These are phyloP conservation scores for Tholera decimalis DNA, from an alignment of 2,888 invertebrate genomes.

Conservation along the genomic window DNA sequence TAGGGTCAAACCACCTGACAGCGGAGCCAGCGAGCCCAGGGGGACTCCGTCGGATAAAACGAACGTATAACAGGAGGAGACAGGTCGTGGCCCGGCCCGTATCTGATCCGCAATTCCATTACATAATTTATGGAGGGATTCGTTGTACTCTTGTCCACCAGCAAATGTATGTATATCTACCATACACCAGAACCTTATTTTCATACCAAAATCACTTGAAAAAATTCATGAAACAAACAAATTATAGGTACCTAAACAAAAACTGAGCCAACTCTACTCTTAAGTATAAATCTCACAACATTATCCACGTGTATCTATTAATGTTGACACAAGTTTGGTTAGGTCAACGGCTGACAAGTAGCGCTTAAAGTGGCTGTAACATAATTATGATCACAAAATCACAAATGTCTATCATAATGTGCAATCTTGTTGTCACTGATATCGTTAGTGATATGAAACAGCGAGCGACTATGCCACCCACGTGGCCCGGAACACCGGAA, in stretches of 20 bases:
- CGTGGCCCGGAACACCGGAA: slow-evolving; percentile 75
- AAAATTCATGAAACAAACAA: slow-evolving; percentile 48
- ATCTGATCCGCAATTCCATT: slow-evolving; percentile 74
- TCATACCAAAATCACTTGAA: slow-evolving; percentile 59
- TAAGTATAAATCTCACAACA: slow-evolving; percentile 17
- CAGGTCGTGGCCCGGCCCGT: slow-evolving; percentile 69
- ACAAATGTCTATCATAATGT: slow-evolving; percentile 66
- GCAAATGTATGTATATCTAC: slow-evolving; percentile 61
- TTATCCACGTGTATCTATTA: slow-evolving; percentile 16
- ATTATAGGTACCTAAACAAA: slow-evolving; percentile 19
- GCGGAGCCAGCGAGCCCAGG: slow-evolving; percentile 56
- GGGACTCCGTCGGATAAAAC: slow-evolving; percentile 68
- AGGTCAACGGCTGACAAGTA: slow-evolving; percentile 50
- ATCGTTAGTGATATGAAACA: slow-evolving; percentile 69
- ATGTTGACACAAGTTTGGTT: slow-evolving; percentile 40
- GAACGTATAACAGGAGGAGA: slow-evolving; percentile 70
- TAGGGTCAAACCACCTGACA: slow-evolving; percentile 74
- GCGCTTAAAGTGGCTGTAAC: slow-evolving; percentile 41
- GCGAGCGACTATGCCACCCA: slow-evolving; percentile 74
- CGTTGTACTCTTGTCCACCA: slow-evolving; percentile 42
- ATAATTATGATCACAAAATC: slow-evolving; percentile 61
- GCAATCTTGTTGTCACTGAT: slow-evolving; percentile 75
- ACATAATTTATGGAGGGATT: slow-evolving; percentile 78
- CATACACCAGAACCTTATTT: slow-evolving; percentile 36
- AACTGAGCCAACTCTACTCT: slow-evolving; percentile 7